These are phyloP conservation scores for Hylia prasina DNA, from an alignment of 2,113 vertebrate species.

Conservation along the genomic window DNA sequence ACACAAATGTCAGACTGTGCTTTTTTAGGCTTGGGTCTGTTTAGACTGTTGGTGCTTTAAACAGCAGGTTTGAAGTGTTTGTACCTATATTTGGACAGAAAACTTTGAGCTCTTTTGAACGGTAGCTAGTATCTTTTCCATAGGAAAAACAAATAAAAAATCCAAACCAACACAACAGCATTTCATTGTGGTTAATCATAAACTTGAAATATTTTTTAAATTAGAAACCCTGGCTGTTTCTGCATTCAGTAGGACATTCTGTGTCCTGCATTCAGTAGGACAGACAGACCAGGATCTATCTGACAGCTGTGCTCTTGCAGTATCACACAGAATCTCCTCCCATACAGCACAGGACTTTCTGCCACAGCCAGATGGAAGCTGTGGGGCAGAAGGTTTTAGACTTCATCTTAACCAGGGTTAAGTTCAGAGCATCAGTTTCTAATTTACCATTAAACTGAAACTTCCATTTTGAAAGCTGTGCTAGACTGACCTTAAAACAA, in stretches of 20 bases:
- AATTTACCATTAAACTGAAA: background rate
- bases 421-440: background rate
- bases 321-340: background rate
- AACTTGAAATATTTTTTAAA: background rate
- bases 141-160: background rate
- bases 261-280: background rate
- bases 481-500: background rate
- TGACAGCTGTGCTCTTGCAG: background rate
- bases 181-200: background rate
- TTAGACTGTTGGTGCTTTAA: background rate
- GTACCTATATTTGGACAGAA: background rate
- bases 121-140: background rate
- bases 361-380: background rate
- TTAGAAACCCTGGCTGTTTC: background rate
- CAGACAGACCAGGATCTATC: background rate
- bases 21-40: background rate
- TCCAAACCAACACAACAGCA: background rate
- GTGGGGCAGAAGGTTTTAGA: background rate
- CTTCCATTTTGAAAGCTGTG: background rate
- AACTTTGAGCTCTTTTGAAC: background rate
- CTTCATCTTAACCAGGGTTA: background rate
- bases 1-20: background rate
- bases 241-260: background rate
- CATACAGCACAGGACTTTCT: background rate
- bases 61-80: background rate